These are phyloP conservation scores for Catocala sponsa DNA, from an alignment of 2,888 invertebrate species.

Conservation along the genomic window DNA sequence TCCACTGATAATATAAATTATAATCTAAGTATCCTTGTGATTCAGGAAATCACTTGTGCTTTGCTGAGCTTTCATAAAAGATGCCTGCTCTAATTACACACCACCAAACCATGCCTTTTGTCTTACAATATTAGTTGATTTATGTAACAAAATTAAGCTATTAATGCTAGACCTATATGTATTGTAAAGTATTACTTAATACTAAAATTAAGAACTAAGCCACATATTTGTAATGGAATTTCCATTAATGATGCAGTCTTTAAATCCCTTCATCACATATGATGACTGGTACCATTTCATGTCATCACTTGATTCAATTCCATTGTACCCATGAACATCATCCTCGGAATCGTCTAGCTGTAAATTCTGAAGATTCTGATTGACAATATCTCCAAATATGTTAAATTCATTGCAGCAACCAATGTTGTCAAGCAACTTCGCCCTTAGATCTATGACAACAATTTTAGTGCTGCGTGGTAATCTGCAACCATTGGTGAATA, in stretches of 20 bases:
- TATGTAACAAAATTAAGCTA: no score
- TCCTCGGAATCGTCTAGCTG: constrained; percentile 49
- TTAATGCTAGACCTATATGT: no score
- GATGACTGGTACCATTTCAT: constrained; percentile 86
- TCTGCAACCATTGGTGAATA: constrained; percentile 69
- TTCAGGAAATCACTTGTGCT: no score
- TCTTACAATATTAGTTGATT: no score
- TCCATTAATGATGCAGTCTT: constrained; percentile 87
- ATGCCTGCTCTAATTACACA: no score
- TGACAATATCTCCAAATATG: constrained; percentile 75
- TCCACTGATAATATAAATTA: no score
- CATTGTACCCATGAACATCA: constrained; percentile 58
- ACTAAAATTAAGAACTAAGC: constrained; percentile 62
- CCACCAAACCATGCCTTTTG: no score
- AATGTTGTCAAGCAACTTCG: constrained; percentile 58
- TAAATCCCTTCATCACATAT: constrained; percentile 87
- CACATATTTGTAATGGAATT: constrained; percentile 85
- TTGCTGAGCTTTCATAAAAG: no score
- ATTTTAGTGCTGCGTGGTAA: constrained; percentile 75
- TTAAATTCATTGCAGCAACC: constrained; percentile 77
- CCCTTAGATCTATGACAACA: constrained; percentile 73
- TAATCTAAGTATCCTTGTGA: no score
- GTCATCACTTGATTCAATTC: constrained; percentile 73
- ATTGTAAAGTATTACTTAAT: not conserved
- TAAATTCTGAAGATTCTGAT: constrained; percentile 54